Evolutionary conservation across 2,888 invertebrate genomes (phyloP), one percentile per base, ranked within the genome.

Genomic region (Agrilus mali): DNA sequence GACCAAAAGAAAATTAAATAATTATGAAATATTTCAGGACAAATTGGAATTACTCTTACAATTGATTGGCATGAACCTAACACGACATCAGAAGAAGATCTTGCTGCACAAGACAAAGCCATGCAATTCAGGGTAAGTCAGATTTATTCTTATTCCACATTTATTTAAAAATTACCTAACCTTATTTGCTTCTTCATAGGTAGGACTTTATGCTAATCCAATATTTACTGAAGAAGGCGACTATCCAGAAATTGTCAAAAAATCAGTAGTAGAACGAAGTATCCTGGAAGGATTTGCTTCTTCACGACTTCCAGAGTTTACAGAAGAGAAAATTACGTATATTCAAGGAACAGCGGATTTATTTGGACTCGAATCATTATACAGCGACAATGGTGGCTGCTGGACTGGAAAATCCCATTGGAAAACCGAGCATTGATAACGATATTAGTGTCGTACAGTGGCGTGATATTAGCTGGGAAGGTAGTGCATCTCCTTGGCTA

Each of bases 301-400:
- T n/a, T 77, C 77, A 2, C 67, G 77, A 7, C 60, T 78, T 5
- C 78, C 77, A 0, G 66, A 64, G 49, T 77, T 78, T 52, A 71
- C 71, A 6, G 55, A 64, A 2, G 67, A 69, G 40, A 74, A 77
- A 61, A 54, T 61, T 7, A 31, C 53, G n/a, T 51, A 52, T 22
- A 55, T 66, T 33, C 56, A 55, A 58, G 74, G 72, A 4, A 64
- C 70, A 15, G 61, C 60, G 7, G 75, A 76, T 52, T 72, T 69
- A 51, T 58, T 72, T 34, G 72, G 70, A 1, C 47, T 73, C 33
- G n/a, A 73, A 73, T 49, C 66, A 70, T 51, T 74, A 74, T 56
- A 64, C 69, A 2, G 47, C 59, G 44, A 43, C 58, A 50, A 17
- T 41, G 33, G 47, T 35, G 6, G 42, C 38, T 8, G 40, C 44